These are phyloP conservation scores for Lasioglossum malachurum DNA, from an alignment of 2,888 invertebrate genomes.

Conservation along the genomic window DNA sequence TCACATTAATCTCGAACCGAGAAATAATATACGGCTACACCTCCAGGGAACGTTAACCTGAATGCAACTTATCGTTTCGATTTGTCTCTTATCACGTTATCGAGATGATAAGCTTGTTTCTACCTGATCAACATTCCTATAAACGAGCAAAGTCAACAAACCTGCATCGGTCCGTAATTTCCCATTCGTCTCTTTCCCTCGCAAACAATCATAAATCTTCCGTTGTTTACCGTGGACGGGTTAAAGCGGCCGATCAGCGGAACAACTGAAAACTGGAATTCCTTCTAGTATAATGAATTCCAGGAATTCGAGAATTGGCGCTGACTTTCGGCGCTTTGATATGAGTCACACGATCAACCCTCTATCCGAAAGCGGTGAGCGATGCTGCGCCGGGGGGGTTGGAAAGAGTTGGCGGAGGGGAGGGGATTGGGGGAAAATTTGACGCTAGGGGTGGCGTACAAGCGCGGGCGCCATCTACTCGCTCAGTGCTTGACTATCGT, in stretches of 20 bases:
- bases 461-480: slow-evolving; percentile 78
- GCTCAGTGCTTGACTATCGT: slow-evolving; percentile 78
- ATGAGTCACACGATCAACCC: slow-evolving; percentile 52
- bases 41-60: not conserved
- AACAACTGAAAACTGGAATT: not conserved
- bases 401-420: slow-evolving; percentile 13
- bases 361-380: slow-evolving; percentile 45
- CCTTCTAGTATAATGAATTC: slow-evolving; percentile 15
- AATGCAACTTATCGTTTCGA: not conserved
- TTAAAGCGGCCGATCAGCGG: not conserved
- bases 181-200: not conserved
- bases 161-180: not conserved
- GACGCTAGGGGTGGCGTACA: slow-evolving; percentile 69
- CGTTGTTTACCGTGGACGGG: not conserved
- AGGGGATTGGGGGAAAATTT: slow-evolving; percentile 49
- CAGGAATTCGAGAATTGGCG: slow-evolving; percentile 25
- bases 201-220: not conserved
- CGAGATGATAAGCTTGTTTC: not conserved
- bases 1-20: not conserved
- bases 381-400: slow-evolving; percentile 20
- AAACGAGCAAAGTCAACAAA: not conserved
- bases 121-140: not conserved
- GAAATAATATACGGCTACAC: not conserved
- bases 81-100: not conserved
- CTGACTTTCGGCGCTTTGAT: slow-evolving; percentile 44